Evolutionary conservation across 2,797 vertebrate genomes (phyloP), one percentile per base, ranked within the genome.

Genomic region (Nothura maculosa): DNA sequence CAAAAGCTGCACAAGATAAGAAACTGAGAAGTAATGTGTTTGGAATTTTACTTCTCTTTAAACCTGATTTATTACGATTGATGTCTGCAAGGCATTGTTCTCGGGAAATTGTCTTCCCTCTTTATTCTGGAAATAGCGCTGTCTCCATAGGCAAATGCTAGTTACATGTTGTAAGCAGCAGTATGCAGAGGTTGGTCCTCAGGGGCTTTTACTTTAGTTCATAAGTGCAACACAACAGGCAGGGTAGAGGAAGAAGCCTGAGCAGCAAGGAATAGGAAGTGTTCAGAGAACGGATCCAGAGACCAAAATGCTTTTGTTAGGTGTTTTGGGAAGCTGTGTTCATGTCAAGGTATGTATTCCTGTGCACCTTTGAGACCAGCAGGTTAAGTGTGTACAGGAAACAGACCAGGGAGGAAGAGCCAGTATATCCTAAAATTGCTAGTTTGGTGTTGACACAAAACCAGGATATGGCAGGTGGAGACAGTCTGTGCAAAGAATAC

Each of bases 51-150:
- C 34, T 77, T 66, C 66, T 10, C 36, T 32, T 73, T 57, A 3
- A 76, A 54, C 19, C 6, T 8, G 43, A 68, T 34, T 69, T 47
- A 57, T 80, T 87, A 24, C 21, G 50, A 14, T 34, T 3, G 45
- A 20, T 36, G 80, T 85, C 75, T 85, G 38, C n/a, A 68, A 80
- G 12, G 43, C 30, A 42, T 69, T 40, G 34, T 58, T 90, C 64
- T 66, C 50, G 69, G 42, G 34, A 78, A 80, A 69, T 58, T 1
- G 0, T 72, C 32, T 58, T 43, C 48, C 42, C 16, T 9, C 16
- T 61, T 55, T 76, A 32, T 8, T 28, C 67, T 69, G 67, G 45
- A 52, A 25, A 30, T 63, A 73, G 47, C 16, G 67, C 80, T 62
- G 14, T 54, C 45, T 82, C 30, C 27, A 34, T 4, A 54, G 20